These are phyloP conservation scores for Halcyon chelicuti DNA, from an alignment of 2,797 vertebrate genomes.

Conservation along the genomic window DNA sequence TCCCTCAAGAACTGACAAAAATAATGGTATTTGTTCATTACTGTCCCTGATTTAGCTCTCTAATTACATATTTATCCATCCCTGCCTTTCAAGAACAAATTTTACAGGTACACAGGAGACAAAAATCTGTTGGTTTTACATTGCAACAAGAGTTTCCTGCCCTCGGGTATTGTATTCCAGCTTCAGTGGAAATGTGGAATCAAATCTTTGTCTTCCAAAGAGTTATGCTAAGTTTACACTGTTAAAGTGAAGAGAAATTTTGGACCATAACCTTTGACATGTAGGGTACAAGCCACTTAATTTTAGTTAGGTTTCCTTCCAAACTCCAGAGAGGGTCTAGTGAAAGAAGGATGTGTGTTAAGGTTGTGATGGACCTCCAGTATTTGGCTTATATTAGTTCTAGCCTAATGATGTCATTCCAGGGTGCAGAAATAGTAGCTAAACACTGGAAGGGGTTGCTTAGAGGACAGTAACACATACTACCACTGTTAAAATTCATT, in stretches of 20 bases:
- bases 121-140: not conserved
- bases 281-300: not conserved
- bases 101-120: not conserved
- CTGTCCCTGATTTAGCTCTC: constrained; percentile 1
- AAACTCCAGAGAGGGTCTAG: not conserved
- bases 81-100: not conserved
- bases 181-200: not conserved
- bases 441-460: not conserved
- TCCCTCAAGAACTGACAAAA: not conserved
- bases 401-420: not conserved
- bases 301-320: not conserved
- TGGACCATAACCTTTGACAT: not conserved
- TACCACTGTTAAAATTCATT: not conserved
- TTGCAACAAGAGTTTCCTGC: not conserved
- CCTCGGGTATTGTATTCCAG: not conserved
- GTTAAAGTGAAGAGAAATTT: not conserved
- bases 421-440: not conserved
- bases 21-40: constrained; percentile 27
- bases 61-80: not conserved
- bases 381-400: not conserved
- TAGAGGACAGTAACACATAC: not conserved
- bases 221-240: not conserved
- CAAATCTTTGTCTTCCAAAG: not conserved
- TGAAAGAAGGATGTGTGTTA: not conserved
- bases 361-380: not conserved